A percentile compares a stretch with the other conserved stretches of the same genome.
phyloP scores from a whole-genome alignment of 2,888 invertebrate species.

The Sipha maydis region DNA sequence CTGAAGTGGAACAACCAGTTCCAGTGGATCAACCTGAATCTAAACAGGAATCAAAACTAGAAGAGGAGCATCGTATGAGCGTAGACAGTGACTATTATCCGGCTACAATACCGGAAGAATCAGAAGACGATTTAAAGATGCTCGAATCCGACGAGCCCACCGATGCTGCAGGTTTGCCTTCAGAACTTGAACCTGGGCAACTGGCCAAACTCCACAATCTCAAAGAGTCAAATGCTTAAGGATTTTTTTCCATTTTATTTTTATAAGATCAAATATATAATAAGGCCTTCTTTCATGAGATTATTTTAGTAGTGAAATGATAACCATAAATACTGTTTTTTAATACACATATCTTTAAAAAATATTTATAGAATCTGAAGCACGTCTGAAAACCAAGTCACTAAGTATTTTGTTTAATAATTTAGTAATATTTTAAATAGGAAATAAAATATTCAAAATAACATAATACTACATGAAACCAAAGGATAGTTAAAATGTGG shows the following conservation, averaged over 20 bases:
- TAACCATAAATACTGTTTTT: conserved; percentile 5
- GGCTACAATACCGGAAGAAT: conserved; percentile 53
- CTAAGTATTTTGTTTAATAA: not conserved
- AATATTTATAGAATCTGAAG: conserved; percentile 5
- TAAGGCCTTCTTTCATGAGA: not conserved
- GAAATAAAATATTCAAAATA: not conserved
- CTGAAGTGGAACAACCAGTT: conserved; percentile 65
- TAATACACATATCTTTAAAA: conserved; percentile 19
- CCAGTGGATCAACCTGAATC: conserved; percentile 51
- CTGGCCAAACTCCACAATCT: conserved; percentile 87
- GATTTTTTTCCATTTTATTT: not conserved
- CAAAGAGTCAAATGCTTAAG: conserved; percentile 90
- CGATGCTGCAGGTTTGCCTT: conserved; percentile 40
- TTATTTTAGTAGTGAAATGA: conserved; percentile 6
- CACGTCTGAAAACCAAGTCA: conserved; percentile 12
- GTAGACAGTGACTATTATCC: conserved; percentile 52
- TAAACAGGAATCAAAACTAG: conserved; percentile 60
- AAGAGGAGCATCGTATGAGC: conserved; percentile 59
- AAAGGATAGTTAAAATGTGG: not conserved
- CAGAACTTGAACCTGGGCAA: conserved; percentile 86
- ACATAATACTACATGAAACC: not conserved
- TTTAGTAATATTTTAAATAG: not conserved
- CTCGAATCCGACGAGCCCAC: conserved; percentile 49
- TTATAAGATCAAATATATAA: not conserved
- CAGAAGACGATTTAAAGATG: conserved; percentile 47